Base-by-base conservation (phyloP, 2,888 invertebrate genomes). In the Hirtodrosophila alboralis region DNA sequence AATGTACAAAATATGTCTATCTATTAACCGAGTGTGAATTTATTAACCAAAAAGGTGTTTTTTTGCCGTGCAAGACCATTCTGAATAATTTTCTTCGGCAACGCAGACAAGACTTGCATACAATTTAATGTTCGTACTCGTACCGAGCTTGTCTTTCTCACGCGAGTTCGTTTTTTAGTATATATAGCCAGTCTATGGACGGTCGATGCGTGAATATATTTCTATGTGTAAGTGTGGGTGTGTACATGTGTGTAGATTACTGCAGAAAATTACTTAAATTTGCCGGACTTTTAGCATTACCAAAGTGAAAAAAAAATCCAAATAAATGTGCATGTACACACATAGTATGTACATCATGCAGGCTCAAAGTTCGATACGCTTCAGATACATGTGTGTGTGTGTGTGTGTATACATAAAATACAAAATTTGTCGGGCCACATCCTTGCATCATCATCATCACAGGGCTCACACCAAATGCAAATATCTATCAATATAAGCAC, bases 121-220 rank as follows among this genome's bases (percentile, higher is more conserved):
- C 88, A 84, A 75, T 84, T 76, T 74, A 71, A 70, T 80, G 74
- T 81, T 75, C 84, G 76, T 85, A 81, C 63, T 70, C 70, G 69
- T 85, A 85, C 77, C 76, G 76, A 76, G 76, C 84, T 84, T 84
- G 84, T 76, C 68, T 84, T 23, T 68, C 62, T 83, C 84, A 74
- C 84, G 75, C 84, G 81, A 84, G 86, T 79, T 79, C 85, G 84
- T 45, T 85, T 79, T 77, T 73, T 67, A 81, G 77, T 77, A 81
- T 77, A 76, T 76, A 77, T 81, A 84, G 78, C 75, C 83, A 73
- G 85, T 78, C 78, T 78, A 86, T 86, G 87, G 78, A 78, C 78
- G 86, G 81, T 78, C 80, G 80, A 78, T 86, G 87, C 83, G 83
- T 86, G 87, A 86, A 79, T 84, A 86, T 86, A 86, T 69, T 84